These are phyloP conservation scores for Phortica okadai DNA, from an alignment of 2,888 invertebrate genomes.

Conservation along the genomic window DNA sequence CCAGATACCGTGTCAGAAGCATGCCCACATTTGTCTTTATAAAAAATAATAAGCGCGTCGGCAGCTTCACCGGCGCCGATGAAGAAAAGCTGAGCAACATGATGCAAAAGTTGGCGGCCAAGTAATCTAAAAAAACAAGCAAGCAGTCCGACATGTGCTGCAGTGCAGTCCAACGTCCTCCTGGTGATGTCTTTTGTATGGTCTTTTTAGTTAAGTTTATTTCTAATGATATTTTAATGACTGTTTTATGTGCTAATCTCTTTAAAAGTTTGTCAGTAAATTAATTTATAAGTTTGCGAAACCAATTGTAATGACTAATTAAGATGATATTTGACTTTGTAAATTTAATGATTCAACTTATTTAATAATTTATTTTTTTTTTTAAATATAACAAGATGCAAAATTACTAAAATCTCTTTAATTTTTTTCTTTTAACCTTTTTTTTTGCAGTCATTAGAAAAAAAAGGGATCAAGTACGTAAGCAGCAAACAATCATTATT, in stretches of 20 bases:
- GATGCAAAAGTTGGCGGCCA: constrained; percentile 56
- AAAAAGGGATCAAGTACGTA: too few relatives aligned
- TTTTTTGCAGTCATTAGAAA: background rate
- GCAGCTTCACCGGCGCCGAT: constrained; percentile 60
- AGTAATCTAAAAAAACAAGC: constrained; percentile 34
- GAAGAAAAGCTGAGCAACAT: constrained; percentile 53
- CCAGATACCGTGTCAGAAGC: constrained; percentile 51
- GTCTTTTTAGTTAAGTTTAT: constrained; percentile 7
- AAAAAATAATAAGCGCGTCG: constrained; percentile 49
- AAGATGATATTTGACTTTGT: background rate
- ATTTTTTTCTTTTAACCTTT: background rate
- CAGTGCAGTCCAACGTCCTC: constrained; percentile 1
- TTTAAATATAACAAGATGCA: background rate
- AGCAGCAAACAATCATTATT: too few relatives aligned
- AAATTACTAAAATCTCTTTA: background rate
- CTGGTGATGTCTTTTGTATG: background rate
- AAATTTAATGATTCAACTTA: too few relatives aligned
- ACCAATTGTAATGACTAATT: background rate
- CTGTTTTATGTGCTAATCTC: background rate
- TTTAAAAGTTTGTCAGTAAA: background rate
- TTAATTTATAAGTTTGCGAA: too few relatives aligned
- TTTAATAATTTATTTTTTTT: background rate
- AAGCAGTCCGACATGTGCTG: background rate
- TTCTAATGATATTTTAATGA: constrained; percentile 25
- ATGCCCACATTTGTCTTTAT: constrained; percentile 66